These are phyloP conservation scores for Drosophila putrida DNA, from an alignment of 2,888 invertebrate species.

Conservation along the genomic window DNA sequence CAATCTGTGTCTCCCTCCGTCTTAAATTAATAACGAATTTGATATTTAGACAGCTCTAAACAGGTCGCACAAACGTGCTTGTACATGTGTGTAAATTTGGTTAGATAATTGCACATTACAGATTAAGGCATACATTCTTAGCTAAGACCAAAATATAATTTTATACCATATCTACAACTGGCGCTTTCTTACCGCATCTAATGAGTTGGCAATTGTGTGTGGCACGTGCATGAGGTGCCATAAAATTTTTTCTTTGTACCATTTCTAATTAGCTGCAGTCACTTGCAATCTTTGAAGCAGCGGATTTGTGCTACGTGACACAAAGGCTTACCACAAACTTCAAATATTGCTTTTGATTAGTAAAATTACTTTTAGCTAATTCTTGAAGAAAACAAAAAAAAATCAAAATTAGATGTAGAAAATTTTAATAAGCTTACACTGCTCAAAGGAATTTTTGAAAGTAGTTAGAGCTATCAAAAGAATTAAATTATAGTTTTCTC, in stretches of 20 bases:
- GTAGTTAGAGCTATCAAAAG: neutral
- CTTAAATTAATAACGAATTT: constrained; percentile 64
- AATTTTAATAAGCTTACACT: constrained; percentile 13
- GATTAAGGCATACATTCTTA: constrained; percentile 23
- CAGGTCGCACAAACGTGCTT: constrained; percentile 31
- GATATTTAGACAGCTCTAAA: constrained; percentile 44
- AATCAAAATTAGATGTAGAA: constrained; percentile 34
- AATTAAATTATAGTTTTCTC: neutral
- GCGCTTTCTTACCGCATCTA: constrained; percentile 24
- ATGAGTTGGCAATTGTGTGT: constrained; percentile 52
- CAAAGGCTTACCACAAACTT: constrained; percentile 47
- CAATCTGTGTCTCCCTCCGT: constrained; percentile 12
- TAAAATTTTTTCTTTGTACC: constrained; percentile 64
- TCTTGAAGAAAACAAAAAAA: constrained; percentile 17
- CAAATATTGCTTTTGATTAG: constrained; percentile 44
- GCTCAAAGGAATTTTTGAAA: neutral
- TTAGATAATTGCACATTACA: constrained; percentile 34
- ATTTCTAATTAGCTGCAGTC: constrained; percentile 72
- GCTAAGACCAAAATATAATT: constrained; percentile 22
- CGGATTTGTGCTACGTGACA: constrained; percentile 61
- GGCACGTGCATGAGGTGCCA: constrained; percentile 63
- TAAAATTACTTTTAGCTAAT: constrained; percentile 42
- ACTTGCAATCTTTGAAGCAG: constrained; percentile 62
- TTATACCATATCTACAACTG: constrained; percentile 3
- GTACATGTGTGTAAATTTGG: constrained; percentile 9